phyloP scores from a whole-genome alignment of 64 coral and sea anemone species.

The Anthopleura sola region DNA sequence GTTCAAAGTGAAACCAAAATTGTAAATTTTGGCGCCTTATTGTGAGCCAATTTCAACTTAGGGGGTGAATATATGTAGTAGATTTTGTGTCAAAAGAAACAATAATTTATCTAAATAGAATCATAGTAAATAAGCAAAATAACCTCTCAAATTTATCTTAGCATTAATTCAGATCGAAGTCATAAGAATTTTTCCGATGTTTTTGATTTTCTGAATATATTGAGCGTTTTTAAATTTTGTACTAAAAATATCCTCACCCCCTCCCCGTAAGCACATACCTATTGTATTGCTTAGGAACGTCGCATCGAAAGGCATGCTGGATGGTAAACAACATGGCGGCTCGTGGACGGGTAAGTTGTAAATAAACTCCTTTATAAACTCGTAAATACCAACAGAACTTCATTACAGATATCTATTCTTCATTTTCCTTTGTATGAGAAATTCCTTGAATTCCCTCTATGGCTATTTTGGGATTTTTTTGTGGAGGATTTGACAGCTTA shows the following conservation, averaged over 20 bases:
- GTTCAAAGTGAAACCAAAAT: background rate
- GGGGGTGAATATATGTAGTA: background rate
- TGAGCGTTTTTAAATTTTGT: background rate
- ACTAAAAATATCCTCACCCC: slow-evolving; percentile 10
- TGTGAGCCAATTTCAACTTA: background rate
- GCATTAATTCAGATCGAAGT: background rate
- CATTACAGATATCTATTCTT: background rate
- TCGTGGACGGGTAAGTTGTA: slow-evolving; percentile 61
- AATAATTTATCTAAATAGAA: background rate
- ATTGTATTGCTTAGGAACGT: slow-evolving; percentile 17
- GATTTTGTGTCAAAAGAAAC: background rate
- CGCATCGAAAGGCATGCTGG: slow-evolving; percentile 56
- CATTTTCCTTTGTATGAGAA: background rate
- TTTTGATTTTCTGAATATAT: background rate
- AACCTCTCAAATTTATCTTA: background rate
- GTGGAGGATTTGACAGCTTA: background rate
- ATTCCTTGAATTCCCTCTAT: background rate
- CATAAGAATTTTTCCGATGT: background rate
- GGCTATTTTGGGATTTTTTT: background rate
- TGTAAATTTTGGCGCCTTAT: background rate
- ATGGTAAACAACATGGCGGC: slow-evolving; percentile 94
- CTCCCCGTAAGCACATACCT: background rate
- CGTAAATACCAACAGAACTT: background rate
- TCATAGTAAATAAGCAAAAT: background rate
- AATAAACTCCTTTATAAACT: slow-evolving; percentile 31